Evolutionary conservation across 2,888 invertebrate genomes (phyloP), one percentile per base, ranked within the genome.

Genomic region (Dasypogon diadema): DNA sequence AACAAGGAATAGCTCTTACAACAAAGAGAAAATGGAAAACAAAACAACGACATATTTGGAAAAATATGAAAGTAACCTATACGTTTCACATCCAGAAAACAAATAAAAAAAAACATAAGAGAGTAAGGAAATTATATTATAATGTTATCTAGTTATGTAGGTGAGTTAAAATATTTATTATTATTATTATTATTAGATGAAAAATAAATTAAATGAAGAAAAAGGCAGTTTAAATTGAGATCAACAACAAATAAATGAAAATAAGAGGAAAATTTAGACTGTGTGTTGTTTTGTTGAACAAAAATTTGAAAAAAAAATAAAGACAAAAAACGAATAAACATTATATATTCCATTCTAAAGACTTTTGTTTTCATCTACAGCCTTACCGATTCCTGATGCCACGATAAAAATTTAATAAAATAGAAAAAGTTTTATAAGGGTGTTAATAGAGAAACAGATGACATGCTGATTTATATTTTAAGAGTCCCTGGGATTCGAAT

Each of bases 131-230:
- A 79, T 79, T 82, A 80, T 81, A 82, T 83, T 79, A 81, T 81
- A 80, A 83, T 84, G 83, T 84, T 84, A 84, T 84, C 84, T 84
- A 84, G 83, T 84, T 84, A 83, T 84, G 83, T 84, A 84, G 84
- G 84, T 83, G 83, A 84, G 82, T 83, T 84, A 84, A 83, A 84
- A 82, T 79, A 82, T 81, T 78, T 80, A 79, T 77, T 78, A 79
- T 60, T 65, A 78, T 77, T 75, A 77, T 78, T 56, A 56, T 56
- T 55, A 74, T 48, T 74, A 74, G 78, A 79, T 77, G 80, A 79
- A 81, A 79, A 79, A 80, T 80, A 81, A 79, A 78, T 74, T 79
- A 81, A 80, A 80, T 80, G 80, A 75, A 80, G 76, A 30, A 75
- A 82, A 79, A 79, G 79, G 80, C 80, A 79, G 80, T 80, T 79